Evolutionary conservation across 1,140 invertebrate species (phyloP).

Genomic region (Triops longicaudatus): DNA sequence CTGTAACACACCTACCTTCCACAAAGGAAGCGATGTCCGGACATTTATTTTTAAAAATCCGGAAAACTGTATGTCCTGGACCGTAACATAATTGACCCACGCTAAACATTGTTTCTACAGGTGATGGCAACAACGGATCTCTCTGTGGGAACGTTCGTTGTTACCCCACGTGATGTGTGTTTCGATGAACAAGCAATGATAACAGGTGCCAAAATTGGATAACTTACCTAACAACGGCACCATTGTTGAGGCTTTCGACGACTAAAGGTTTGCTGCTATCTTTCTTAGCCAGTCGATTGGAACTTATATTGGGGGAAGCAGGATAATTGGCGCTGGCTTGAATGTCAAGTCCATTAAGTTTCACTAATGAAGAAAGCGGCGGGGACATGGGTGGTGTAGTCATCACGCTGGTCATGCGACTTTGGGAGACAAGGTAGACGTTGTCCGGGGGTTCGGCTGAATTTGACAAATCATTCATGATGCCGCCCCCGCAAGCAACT

Average conservation of each 20-base stretch:
- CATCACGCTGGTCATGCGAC: neutral
- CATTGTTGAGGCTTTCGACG: slow-evolving; percentile 7
- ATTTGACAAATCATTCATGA: neutral
- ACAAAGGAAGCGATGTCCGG: no score
- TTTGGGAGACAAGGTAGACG: neutral
- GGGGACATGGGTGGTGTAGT: neutral
- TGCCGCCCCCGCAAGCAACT: neutral
- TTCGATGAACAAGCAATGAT: neutral
- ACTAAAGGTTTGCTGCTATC: slow-evolving; percentile 9
- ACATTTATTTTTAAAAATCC: no score
- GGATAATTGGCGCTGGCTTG: slow-evolving; percentile 1
- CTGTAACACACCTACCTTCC: no score
- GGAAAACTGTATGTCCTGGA: no score
- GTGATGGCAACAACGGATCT: no score
- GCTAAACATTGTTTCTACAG: no score
- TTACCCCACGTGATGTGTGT: no score
- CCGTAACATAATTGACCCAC: no score
- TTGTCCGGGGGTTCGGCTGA: neutral
- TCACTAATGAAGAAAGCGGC: neutral
- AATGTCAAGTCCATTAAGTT: neutral
- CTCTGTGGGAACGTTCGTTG: no score
- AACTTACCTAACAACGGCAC: neutral
- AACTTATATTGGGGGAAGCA: neutral
- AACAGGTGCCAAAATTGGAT: neutral
- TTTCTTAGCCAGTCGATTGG: neutral